Conservation (phyloP, 2,888 invertebrate species). For the Volucella bombylans region DNA sequence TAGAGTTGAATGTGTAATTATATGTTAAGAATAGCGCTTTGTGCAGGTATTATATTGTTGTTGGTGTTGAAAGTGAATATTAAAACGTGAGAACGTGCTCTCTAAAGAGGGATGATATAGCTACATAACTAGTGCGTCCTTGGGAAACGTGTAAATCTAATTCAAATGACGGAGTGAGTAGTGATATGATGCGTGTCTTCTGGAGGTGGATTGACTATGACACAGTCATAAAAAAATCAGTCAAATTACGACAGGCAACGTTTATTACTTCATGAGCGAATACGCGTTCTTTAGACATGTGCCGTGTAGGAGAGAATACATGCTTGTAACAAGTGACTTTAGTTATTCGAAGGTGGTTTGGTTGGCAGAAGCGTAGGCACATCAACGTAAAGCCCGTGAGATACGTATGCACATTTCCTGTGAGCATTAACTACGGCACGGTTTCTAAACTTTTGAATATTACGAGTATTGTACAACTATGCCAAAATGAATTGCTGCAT, state of each 20-base stretch:
- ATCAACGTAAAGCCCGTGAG: too few relatives aligned
- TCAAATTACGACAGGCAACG: not conserved
- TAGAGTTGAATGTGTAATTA: conserved; percentile 43
- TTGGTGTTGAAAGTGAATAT: not conserved
- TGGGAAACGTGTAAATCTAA: not conserved
- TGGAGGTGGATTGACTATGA: not conserved
- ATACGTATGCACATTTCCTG: too few relatives aligned
- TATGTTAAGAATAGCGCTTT: conserved; percentile 34
- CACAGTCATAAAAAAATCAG: not conserved
- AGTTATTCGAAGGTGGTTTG: too few relatives aligned
- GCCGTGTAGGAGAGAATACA: conserved; percentile 11
- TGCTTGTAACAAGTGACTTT: not conserved
- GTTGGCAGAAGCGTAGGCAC: not conserved
- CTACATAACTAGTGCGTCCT: not conserved
- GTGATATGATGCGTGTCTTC: not conserved
- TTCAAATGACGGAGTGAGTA: not conserved
- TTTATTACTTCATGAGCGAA: not conserved
- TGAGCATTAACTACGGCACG: too few relatives aligned
- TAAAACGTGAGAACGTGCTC: conserved; percentile 60
- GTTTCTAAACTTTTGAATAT: too few relatives aligned
- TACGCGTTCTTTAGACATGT: not conserved
- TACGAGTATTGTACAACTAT: too few relatives aligned
- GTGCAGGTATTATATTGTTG: not conserved
- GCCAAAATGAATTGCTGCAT: too few relatives aligned
- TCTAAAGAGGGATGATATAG: not conserved